Percentiles rank a stretch among this genome's conserved stretches.
phyloP scores from a whole-genome alignment of 2,888 invertebrate genomes.

The Thera obeliscata region DNA sequence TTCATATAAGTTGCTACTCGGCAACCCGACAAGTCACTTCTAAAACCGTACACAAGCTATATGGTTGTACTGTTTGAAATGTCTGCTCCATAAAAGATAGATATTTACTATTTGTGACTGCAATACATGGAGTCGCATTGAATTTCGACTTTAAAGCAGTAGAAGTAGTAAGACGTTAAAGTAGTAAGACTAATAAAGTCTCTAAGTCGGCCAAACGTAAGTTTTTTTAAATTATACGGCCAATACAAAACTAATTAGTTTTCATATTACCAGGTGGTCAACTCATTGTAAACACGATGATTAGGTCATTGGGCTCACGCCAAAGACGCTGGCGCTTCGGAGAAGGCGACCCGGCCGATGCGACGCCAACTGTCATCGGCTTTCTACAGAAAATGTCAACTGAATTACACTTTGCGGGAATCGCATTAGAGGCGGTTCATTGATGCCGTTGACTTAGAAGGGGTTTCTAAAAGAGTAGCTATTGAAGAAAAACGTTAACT shows the following conservation, averaged over 20 bases:
- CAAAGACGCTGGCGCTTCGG: slow-evolving; percentile 57
- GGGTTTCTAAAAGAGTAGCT: slow-evolving; percentile 7
- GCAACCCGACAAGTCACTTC: not conserved
- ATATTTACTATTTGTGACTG: not conserved
- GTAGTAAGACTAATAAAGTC: too few relatives aligned
- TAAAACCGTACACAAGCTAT: slow-evolving; percentile 2
- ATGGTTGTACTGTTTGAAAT: not conserved
- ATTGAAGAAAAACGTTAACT: slow-evolving; percentile 5
- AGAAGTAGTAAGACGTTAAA: too few relatives aligned
- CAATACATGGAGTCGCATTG: not conserved
- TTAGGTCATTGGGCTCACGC: slow-evolving; percentile 57
- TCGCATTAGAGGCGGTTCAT: slow-evolving; percentile 31
- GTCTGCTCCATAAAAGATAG: not conserved
- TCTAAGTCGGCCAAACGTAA: too few relatives aligned
- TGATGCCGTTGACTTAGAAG: slow-evolving; percentile 17
- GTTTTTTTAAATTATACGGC: not conserved
- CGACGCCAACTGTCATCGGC: slow-evolving; percentile 45
- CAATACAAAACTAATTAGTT: not conserved
- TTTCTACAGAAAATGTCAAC: slow-evolving; percentile 50
- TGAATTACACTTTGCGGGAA: slow-evolving; percentile 31
- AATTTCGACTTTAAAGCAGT: not conserved
- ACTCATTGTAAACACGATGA: slow-evolving; percentile 39
- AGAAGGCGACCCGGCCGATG: slow-evolving; percentile 44
- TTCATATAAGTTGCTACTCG: not conserved
- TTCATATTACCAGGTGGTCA: slow-evolving; percentile 27